These are phyloP conservation scores for Platerodrilus igneus DNA, from an alignment of 2,888 invertebrate species.

Conservation along the genomic window DNA sequence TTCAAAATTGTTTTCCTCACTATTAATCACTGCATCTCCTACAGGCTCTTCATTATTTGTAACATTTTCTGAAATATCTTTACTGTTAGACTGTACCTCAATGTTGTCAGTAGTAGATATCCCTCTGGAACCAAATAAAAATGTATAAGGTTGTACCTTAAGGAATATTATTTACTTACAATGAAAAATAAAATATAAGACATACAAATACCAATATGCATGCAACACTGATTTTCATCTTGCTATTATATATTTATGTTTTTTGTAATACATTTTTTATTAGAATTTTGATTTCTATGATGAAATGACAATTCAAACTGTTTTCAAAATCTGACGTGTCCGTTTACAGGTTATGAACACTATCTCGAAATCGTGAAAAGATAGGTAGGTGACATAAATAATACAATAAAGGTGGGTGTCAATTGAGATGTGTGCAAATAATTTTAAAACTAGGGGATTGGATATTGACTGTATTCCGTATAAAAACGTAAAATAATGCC, in stretches of 20 bases:
- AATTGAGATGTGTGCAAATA: too few species aligned
- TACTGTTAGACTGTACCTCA: constrained; percentile 19
- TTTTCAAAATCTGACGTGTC: constrained; percentile 28
- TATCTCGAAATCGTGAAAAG: constrained; percentile 7
- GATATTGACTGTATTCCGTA: too few species aligned
- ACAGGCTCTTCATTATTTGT: constrained; percentile 9
- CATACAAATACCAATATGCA: constrained; percentile 58
- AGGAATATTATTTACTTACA: constrained; percentile 31
- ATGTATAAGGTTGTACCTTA: too few species aligned
- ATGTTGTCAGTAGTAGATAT: constrained; percentile 27
- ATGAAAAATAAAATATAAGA: constrained; percentile 44
- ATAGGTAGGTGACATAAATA: neutral
- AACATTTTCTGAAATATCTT: constrained; percentile 21
- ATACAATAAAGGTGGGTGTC: too few species aligned
- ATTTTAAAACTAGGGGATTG: too few species aligned
- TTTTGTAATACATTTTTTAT: constrained; percentile 23
- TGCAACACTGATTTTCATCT: constrained; percentile 60
- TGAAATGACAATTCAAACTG: neutral
- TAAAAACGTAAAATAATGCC: too few species aligned
- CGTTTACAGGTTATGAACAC: constrained; percentile 17
- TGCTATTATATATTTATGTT: constrained; percentile 34
- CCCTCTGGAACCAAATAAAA: too few species aligned
- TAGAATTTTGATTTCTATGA: neutral
- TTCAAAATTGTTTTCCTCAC: constrained; percentile 18
- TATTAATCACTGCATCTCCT: constrained; percentile 12